Conservation (phyloP, 2,113 vertebrate genomes). For the Forbesichthys papilliferus region DNA sequence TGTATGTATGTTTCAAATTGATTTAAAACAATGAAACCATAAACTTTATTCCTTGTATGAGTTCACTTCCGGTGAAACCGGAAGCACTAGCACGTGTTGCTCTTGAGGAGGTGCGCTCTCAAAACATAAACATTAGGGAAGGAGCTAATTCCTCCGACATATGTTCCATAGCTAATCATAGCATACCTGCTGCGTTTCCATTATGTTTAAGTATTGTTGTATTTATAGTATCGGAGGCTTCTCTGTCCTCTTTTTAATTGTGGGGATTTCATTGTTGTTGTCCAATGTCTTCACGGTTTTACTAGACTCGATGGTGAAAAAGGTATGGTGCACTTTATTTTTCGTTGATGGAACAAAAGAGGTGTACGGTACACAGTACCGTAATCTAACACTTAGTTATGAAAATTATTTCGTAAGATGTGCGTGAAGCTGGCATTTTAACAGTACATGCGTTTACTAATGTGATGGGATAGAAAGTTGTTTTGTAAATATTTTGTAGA, state of each 20-base stretch:
- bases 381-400: too few relatives aligned
- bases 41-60: too few relatives aligned
- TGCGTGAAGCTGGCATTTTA: too few relatives aligned
- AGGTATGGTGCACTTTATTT: constrained; percentile 56
- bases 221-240: constrained; percentile 62
- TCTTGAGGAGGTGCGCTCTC: too few relatives aligned
- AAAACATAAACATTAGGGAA: too few relatives aligned
- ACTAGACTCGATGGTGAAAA: constrained; percentile 58
- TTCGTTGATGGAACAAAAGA: background rate
- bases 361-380: too few relatives aligned
- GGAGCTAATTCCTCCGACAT: too few relatives aligned
- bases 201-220: constrained; percentile 63
- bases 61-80: too few relatives aligned
- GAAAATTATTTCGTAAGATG: too few relatives aligned
- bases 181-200: background rate
- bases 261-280: constrained; percentile 67
- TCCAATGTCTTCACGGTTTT: constrained; percentile 63
- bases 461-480: background rate
- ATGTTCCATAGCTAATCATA: background rate
- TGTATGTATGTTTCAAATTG: too few relatives aligned
- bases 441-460: background rate
- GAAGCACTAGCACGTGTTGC: too few relatives aligned
- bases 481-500: background rate
- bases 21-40: too few relatives aligned
- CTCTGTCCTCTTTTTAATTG: constrained; percentile 66